phyloP scores from a whole-genome alignment of 2,888 invertebrate genomes.

The Slavum lentiscoides region DNA sequence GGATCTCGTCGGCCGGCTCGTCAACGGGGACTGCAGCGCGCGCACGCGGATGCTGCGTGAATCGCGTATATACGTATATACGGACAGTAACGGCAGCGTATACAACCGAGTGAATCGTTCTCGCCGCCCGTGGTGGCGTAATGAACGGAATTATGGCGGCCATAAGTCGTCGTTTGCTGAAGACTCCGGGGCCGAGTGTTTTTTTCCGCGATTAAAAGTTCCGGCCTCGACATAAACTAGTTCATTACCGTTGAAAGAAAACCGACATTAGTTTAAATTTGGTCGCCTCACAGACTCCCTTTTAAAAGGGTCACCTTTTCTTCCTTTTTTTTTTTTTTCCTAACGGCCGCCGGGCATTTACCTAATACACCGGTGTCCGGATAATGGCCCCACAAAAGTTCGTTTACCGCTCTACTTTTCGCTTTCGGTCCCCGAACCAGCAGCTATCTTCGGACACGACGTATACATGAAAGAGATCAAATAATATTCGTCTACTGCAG shows the following conservation, averaged over 20 bases:
- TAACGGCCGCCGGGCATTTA: conserved; percentile 25
- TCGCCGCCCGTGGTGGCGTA: not conserved
- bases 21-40: not conserved
- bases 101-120: not conserved
- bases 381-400: conserved; percentile 23
- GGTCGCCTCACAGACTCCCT: not conserved
- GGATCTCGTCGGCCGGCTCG: not conserved
- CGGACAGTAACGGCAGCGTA: not conserved
- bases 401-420: conserved; percentile 34
- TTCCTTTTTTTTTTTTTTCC: conserved; percentile 29
- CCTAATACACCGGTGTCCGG: conserved; percentile 28
- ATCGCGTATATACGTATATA: not conserved
- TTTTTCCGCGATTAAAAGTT: conserved; percentile 50
- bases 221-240: conserved; percentile 49
- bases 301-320: conserved; percentile 37
- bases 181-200: conserved; percentile 28
- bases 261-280: conserved; percentile 52
- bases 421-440: not conserved
- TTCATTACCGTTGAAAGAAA: conserved; percentile 53
- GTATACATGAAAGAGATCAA: not conserved
- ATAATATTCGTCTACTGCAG: not conserved
- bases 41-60: too few species aligned
- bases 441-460: not conserved
- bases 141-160: conserved; percentile 47
- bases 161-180: conserved; percentile 51